phyloP scores from a whole-genome alignment of 1,140 invertebrate genomes.

The Yoshiicerus persimilis region DNA sequence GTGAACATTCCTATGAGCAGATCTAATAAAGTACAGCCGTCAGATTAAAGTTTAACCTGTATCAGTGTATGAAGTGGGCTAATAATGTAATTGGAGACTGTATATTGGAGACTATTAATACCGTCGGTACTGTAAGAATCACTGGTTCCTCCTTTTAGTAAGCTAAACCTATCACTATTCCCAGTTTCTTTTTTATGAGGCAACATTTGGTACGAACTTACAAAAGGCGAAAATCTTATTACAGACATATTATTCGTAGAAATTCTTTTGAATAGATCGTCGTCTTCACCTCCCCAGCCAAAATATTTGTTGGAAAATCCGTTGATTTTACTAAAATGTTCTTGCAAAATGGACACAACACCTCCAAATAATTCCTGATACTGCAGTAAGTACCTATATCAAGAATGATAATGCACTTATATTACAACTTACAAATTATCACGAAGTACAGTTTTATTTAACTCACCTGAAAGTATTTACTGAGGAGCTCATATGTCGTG shows the following conservation, averaged over 20 bases:
- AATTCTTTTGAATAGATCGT: constrained; percentile 76
- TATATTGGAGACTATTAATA: constrained; percentile 68
- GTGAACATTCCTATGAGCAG: too few relatives aligned
- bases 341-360: constrained; percentile 69
- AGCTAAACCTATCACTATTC: constrained; percentile 61
- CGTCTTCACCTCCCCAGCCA: constrained; percentile 87
- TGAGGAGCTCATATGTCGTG: constrained; percentile 89
- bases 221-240: constrained; percentile 67
- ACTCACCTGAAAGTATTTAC: constrained; percentile 76
- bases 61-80: constrained; percentile 27
- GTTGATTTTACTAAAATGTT: constrained; percentile 56
- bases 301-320: constrained; percentile 87
- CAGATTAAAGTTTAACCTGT: constrained; percentile 30
- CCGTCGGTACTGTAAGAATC: constrained; percentile 65
- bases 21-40: too few relatives aligned
- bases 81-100: constrained; percentile 49
- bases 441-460: background rate
- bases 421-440: background rate
- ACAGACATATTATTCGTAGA: constrained; percentile 60
- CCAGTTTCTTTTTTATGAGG: constrained; percentile 65
- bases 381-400: constrained; percentile 69
- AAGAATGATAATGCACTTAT: too few relatives aligned
- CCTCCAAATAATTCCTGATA: constrained; percentile 74
- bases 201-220: constrained; percentile 71
- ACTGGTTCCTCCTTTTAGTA: constrained; percentile 61